Percentiles rank a stretch among this genome's conserved stretches.
phyloP scores from a whole-genome alignment of 2,888 invertebrate genomes.

The Spisula solida region DNA sequence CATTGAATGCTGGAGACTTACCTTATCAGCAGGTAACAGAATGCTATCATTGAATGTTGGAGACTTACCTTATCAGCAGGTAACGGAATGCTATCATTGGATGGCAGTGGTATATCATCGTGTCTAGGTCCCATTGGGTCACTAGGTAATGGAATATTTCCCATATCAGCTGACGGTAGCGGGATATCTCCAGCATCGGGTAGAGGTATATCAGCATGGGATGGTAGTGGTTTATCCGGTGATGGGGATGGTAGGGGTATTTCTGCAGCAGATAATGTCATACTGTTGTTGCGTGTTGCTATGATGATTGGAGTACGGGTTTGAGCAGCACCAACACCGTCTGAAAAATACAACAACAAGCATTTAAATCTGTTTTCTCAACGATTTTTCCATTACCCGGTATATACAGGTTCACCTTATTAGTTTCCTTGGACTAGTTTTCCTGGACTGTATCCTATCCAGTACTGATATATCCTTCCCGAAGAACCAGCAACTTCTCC shows the following conservation, averaged over 20 bases:
- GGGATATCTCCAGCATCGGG: constrained; percentile 62
- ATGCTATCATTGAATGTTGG: constrained; percentile 43
- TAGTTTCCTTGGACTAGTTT: too few species aligned
- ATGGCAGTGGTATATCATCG: constrained; percentile 67
- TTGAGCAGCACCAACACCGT: constrained; percentile 13
- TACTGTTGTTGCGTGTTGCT: constrained; percentile 21
- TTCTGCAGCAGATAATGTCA: constrained; percentile 46
- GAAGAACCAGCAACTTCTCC: too few species aligned
- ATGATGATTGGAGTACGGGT: constrained; percentile 46
- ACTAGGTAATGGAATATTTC: constrained; percentile 54
- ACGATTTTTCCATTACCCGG: too few species aligned
- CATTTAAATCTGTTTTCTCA: neutral
- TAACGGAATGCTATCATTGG: constrained; percentile 62
- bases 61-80: constrained; percentile 65
- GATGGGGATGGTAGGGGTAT: constrained; percentile 64
- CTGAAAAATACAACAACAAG: constrained; percentile 7
- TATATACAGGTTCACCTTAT: too few species aligned
- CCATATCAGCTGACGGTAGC: constrained; percentile 47
- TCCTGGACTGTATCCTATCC: too few species aligned
- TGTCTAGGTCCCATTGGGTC: constrained; percentile 28
- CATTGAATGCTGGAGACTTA: constrained; percentile 52
- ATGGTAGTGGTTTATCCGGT: constrained; percentile 60
- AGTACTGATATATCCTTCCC: too few species aligned
- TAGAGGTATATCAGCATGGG: constrained; percentile 62
- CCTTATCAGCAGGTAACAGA: constrained; percentile 68